Base-by-base conservation (phyloP, 2,888 invertebrate species). In the Chrysolina oricalcia region DNA sequence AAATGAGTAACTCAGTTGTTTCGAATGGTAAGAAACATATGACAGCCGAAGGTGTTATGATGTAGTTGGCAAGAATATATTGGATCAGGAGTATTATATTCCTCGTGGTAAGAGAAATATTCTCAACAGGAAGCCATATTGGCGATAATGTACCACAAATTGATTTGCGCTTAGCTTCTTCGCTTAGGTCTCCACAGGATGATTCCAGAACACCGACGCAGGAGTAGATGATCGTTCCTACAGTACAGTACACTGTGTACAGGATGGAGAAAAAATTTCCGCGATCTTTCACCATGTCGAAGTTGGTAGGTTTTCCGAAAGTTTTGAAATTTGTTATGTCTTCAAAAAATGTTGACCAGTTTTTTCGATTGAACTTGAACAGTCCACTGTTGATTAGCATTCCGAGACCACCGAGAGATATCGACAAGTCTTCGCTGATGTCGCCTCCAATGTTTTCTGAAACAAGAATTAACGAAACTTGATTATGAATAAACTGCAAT, bases 381-480 rank as follows among this genome's bases (percentile, higher is more conserved):
- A 73, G 43, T 21, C 19, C 35, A 41, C 19, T 66, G 21, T 17
- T 72, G 9, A 63, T 43, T 6, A 77, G 27, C 35, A 69, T 46
- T 17, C 74, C 74, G 0, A 73, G 15, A 2, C 64, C 72, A 11
- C 77, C 77, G 6, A 77, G 9, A 40, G 63, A 70, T 1, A 77
- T 69, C 0, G 80, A 66, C n/a, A 80, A 63, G 56, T 80, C 78
- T 56, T 76, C 80, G 43, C 75, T 78, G 27, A 78, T 62, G 65
- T 77, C 76, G 5, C 70, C 70, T 13, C 75, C 74, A 40, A 62
- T 63, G 15, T 74, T 70, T 2, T 67, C 80, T 78, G 41, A 13
- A 77, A 77, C n/a, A 9, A 0, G 35, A 35, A 35, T 35, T 6
- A 6, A 35, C 35, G 35, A 35, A 35, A 35, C 0, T 8, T 8